phyloP scores from a whole-genome alignment of 2,113 vertebrate species.

The Pseudopipra pipra region DNA sequence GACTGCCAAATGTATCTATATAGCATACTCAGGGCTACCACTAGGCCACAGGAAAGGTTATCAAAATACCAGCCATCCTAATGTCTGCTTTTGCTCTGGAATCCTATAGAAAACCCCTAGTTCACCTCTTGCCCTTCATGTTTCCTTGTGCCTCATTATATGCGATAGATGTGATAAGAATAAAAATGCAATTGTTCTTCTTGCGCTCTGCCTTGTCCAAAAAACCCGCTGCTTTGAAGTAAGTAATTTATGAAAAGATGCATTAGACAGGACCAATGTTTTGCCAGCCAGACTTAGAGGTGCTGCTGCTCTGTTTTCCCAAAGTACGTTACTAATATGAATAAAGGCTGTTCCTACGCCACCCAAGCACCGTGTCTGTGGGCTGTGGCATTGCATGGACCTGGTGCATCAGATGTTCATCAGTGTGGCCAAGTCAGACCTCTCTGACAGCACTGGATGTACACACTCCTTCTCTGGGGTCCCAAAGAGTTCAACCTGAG shows the following conservation, averaged over 20 bases:
- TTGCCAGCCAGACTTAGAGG: background rate
- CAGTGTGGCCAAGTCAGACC: background rate
- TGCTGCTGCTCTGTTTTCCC: background rate
- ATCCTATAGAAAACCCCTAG: background rate
- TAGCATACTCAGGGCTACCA: background rate
- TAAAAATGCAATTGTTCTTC: background rate
- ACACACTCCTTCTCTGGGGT: background rate
- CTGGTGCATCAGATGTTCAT: background rate
- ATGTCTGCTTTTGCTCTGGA: background rate
- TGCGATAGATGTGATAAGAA: background rate
- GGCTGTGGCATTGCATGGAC: background rate
- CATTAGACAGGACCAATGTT: background rate
- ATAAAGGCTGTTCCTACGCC: background rate
- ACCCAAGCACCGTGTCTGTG: rapidly evolving
- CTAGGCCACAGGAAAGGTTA: background rate
- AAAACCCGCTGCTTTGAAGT: background rate
- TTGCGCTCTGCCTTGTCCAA: background rate
- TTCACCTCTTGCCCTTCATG: background rate
- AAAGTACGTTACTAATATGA: background rate
- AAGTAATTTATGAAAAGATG: background rate
- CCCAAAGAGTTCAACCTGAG: background rate
- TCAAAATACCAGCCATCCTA: background rate
- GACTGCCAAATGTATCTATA: background rate
- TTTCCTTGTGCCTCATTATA: background rate
- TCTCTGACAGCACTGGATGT: rapidly evolving